These are phyloP conservation scores for Sminthurinus aureus DNA, from an alignment of 2,888 invertebrate species.

Conservation along the genomic window DNA sequence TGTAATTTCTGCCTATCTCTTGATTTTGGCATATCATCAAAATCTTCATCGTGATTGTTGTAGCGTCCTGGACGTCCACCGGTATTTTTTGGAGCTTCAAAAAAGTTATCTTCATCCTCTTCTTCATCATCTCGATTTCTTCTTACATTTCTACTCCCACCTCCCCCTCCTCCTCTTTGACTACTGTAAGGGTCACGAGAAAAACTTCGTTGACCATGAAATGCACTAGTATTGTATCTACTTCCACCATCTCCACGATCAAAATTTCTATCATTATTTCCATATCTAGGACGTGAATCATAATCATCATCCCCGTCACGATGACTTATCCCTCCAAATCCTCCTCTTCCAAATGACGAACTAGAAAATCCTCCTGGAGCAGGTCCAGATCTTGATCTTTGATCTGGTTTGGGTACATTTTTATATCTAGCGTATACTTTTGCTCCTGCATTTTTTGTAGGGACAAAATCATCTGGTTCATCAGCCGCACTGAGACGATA, in stretches of 20 bases:
- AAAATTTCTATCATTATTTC: background rate
- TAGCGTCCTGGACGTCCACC: background rate
- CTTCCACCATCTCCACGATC: constrained; percentile 3
- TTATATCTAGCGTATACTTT: background rate
- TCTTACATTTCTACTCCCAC: constrained; percentile 15
- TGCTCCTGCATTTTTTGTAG: constrained; percentile 16
- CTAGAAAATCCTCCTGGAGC: background rate
- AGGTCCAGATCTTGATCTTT: background rate
- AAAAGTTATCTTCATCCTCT: constrained; percentile 3
- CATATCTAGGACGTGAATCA: background rate
- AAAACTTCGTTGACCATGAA: background rate
- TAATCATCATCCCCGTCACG: background rate
- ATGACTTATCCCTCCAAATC: background rate
- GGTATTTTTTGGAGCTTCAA: background rate
- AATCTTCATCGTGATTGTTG: background rate
- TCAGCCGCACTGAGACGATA: constrained; percentile 45
- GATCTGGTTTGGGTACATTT: constrained; percentile 20
- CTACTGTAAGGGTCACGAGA: background rate
- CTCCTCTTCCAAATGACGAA: background rate
- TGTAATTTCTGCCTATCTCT: background rate
- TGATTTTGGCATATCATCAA: background rate
- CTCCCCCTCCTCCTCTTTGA: background rate
- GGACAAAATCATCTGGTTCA: constrained; percentile 43
- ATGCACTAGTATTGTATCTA: background rate
- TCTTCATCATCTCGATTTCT: constrained; percentile 1